These are phyloP conservation scores for Apamea monoglypha DNA, from an alignment of 2,888 invertebrate species.

Conservation along the genomic window DNA sequence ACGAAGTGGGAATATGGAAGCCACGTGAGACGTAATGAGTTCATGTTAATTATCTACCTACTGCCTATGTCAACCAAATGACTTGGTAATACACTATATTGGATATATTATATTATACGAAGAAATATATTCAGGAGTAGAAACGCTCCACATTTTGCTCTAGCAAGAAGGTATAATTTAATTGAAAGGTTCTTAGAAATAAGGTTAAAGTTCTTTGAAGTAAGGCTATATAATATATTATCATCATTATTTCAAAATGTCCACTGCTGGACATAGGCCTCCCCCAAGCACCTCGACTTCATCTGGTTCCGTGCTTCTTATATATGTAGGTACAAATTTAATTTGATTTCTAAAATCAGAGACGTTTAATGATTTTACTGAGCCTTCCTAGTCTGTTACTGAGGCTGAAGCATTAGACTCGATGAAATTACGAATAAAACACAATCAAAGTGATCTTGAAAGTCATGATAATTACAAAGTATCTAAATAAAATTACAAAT, in stretches of 20 bases:
- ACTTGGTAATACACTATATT: neutral
- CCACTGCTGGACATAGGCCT: too few species aligned
- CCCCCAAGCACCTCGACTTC: too few species aligned
- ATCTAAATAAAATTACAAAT: neutral
- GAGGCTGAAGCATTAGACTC: neutral
- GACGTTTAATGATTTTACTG: neutral
- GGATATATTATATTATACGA: neutral
- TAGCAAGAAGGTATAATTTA: neutral
- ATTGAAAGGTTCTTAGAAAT: neutral
- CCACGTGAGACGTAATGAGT: neutral
- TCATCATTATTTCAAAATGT: too few species aligned
- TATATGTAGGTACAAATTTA: neutral
- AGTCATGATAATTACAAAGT: neutral
- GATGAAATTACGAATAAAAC: neutral
- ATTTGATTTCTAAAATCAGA: neutral
- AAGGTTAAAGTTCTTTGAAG: too few species aligned
- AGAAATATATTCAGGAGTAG: neutral
- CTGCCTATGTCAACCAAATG: neutral
- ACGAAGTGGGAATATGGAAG: constrained; percentile 16
- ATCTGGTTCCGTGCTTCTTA: too few species aligned
- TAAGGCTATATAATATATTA: too few species aligned
- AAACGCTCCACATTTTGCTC: neutral
- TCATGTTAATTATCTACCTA: neutral
- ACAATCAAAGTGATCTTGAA: neutral
- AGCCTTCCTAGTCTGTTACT: neutral